phyloP scores from a whole-genome alignment of 2,113 vertebrate species.

The Chaetops frenatus region DNA sequence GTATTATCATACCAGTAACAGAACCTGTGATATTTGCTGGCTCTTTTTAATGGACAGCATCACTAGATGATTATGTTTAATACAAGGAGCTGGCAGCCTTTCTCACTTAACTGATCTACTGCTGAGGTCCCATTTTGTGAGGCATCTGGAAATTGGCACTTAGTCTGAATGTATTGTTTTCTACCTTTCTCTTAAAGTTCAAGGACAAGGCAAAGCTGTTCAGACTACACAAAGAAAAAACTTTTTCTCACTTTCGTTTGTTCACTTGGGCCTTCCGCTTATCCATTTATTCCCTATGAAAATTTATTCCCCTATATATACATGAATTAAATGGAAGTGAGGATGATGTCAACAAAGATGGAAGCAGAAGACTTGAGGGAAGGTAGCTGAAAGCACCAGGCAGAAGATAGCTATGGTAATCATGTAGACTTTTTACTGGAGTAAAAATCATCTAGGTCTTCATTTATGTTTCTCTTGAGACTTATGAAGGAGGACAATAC shows the following conservation, averaged over 20 bases:
- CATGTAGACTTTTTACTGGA: background rate
- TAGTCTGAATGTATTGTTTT: conserved; percentile 25
- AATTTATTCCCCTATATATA: background rate
- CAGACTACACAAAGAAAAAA: background rate
- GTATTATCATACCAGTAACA: background rate
- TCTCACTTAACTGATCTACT: conserved; percentile 20
- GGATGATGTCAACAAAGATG: background rate
- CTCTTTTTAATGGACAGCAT: background rate
- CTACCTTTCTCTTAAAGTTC: background rate
- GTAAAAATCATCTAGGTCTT: background rate
- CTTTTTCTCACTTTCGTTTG: background rate
- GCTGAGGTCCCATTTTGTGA: background rate
- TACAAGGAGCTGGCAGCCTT: conserved; percentile 3
- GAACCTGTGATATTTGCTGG: background rate
- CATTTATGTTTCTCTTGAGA: background rate
- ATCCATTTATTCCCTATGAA: background rate
- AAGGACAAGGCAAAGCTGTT: conserved; percentile 14
- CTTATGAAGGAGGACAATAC: background rate
- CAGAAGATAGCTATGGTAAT: background rate
- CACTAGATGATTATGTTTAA: background rate
- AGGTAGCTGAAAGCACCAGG: background rate
- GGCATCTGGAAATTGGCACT: conserved; percentile 37
- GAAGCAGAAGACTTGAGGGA: background rate
- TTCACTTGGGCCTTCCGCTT: background rate
- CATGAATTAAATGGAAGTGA: background rate